Conservation (phyloP, 1,140 invertebrate species). For the Eueides isabella region DNA sequence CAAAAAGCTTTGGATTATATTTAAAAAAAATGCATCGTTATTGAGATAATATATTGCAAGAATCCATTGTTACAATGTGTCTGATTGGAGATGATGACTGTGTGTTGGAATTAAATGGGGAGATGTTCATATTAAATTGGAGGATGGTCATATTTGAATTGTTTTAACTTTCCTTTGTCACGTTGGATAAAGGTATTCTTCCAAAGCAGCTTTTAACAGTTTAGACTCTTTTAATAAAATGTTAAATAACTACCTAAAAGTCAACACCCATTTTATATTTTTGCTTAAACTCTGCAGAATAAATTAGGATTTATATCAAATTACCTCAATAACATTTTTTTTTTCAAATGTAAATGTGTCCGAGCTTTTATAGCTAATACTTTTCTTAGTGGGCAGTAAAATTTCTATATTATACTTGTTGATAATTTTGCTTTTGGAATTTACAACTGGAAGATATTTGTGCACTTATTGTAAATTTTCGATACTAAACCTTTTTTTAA, state of each 20-base stretch:
- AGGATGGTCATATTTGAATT: no score
- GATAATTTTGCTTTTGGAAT: background rate
- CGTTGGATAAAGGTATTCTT: background rate
- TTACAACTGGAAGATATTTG: no score
- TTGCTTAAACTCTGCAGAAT: background rate
- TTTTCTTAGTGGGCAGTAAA: background rate
- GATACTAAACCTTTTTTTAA: no score
- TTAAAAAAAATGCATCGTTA: conserved; percentile 28
- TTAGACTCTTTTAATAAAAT: no score
- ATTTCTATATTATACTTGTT: background rate
- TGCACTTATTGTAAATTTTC: no score
- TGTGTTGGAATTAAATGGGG: background rate
- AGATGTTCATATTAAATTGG: background rate
- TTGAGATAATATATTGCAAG: background rate
- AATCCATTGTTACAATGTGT: background rate
- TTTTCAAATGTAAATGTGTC: background rate
- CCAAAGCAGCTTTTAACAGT: no score
- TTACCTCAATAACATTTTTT: background rate
- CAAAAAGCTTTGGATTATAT: conserved; percentile 39
- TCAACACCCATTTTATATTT: background rate
- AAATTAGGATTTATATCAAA: background rate
- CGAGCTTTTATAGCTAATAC: background rate
- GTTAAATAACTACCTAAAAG: no score
- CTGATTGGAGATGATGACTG: background rate
- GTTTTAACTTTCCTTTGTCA: no score